Conservation (phyloP, 92 coral and sea anemone genomes). For the Phenganax subtilis region DNA sequence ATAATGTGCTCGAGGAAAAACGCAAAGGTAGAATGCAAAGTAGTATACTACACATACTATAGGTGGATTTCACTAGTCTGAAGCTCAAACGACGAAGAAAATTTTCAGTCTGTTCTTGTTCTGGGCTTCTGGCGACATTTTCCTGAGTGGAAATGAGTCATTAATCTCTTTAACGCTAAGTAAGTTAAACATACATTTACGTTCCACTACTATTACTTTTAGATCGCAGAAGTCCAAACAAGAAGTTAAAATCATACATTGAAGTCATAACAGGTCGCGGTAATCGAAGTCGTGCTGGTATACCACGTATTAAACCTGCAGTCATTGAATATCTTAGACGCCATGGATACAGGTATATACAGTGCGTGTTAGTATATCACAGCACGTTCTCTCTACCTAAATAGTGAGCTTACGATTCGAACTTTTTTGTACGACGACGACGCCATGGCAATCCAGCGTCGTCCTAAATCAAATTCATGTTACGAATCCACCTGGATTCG, state of each 20-base stretch:
- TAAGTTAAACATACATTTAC: neutral
- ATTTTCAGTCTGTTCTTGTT: neutral
- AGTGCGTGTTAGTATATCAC: neutral
- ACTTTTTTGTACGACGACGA: too few relatives aligned
- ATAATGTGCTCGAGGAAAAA: slow-evolving; percentile 44
- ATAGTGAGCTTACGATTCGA: too few relatives aligned
- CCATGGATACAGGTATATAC: slow-evolving; percentile 65
- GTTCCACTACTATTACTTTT: neutral
- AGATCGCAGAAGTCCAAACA: slow-evolving; percentile 29
- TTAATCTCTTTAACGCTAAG: too few relatives aligned
- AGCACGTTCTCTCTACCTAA: too few relatives aligned
- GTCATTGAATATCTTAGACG: slow-evolving; percentile 70
- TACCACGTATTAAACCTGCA: slow-evolving; percentile 86
- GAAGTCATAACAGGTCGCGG: slow-evolving; percentile 90
- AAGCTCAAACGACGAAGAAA: neutral
- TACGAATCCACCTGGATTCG: too few relatives aligned
- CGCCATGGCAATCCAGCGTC: too few relatives aligned
- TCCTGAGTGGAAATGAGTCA: too few relatives aligned
- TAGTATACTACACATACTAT: neutral
- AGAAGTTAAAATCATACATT: slow-evolving; percentile 30
- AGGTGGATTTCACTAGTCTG: neutral
- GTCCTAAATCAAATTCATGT: too few relatives aligned
- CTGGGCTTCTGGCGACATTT: too few relatives aligned
- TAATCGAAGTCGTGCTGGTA: slow-evolving; percentile 80
- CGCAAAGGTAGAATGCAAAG: slow-evolving; percentile 9